phyloP scores from a whole-genome alignment of 2,888 invertebrate genomes.

The Parasteatoda lunata region DNA sequence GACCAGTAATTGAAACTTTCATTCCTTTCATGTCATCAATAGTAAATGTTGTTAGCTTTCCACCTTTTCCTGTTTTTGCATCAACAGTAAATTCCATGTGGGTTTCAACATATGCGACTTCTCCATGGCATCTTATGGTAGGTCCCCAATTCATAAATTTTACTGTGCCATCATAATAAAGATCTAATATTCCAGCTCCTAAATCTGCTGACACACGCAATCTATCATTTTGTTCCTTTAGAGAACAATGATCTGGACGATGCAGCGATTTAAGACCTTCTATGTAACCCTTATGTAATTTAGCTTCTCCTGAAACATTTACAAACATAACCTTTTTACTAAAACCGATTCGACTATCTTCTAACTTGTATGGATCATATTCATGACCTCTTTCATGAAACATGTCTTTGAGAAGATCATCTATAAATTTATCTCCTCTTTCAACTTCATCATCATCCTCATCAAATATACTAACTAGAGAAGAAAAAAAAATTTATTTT shows the following conservation, averaged over 20 bases:
- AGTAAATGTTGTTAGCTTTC: conserved; percentile 29
- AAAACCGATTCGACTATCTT: conserved; percentile 41
- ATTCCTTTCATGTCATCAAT: conserved; percentile 61
- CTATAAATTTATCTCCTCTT: conserved; percentile 42
- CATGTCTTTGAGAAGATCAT: conserved; percentile 43
- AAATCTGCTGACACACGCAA: conserved; percentile 43
- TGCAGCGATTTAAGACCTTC: conserved; percentile 36
- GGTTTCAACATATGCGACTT: conserved; percentile 33
- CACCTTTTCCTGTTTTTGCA: conserved; percentile 41
- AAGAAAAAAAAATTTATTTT: neutral
- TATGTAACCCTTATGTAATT: conserved; percentile 54
- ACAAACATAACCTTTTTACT: conserved; percentile 53
- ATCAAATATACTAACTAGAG: conserved; percentile 11
- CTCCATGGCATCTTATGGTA: conserved; percentile 27
- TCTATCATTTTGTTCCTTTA: conserved; percentile 24
- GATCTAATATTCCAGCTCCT: conserved; percentile 47
- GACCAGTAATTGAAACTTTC: conserved; percentile 28
- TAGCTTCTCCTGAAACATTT: conserved; percentile 51
- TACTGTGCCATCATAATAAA: conserved; percentile 45
- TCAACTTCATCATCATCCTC: conserved; percentile 28
- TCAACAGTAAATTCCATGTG: conserved; percentile 52
- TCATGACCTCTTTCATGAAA: conserved; percentile 41
- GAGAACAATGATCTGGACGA: conserved; percentile 42
- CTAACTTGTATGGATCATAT: conserved; percentile 47
- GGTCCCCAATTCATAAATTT: conserved; percentile 58